A percentile compares a stretch with the other conserved stretches of the same genome.
Conservation (phyloP, 2,113 vertebrate species). For the Nematolebias whitei region DNA sequence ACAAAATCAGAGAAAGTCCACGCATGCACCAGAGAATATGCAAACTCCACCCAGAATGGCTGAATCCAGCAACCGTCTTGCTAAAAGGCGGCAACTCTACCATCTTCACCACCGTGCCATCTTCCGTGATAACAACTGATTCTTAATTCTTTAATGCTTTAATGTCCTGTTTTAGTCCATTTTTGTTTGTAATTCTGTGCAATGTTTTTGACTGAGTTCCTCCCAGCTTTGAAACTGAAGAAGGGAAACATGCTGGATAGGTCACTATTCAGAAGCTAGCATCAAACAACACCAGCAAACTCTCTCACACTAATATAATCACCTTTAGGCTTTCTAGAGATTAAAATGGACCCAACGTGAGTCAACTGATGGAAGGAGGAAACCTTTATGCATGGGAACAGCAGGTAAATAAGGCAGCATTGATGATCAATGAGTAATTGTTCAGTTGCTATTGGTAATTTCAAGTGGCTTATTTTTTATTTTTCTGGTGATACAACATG, state of each 20-base stretch:
- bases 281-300: neutral
- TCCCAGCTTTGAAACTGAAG: neutral
- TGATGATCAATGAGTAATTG: conserved; percentile 23
- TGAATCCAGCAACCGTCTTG: too few relatives aligned
- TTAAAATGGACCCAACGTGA: neutral
- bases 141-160: neutral
- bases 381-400: neutral
- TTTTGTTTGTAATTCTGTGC: neutral
- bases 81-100: too few relatives aligned
- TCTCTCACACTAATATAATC: neutral
- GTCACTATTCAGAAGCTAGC: neutral
- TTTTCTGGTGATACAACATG: neutral
- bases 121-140: neutral
- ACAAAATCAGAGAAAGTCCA: too few relatives aligned
- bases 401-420: neutral
- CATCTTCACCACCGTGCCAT: too few relatives aligned
- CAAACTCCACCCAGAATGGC: too few relatives aligned
- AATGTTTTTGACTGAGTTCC: neutral
- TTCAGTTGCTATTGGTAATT: neutral
- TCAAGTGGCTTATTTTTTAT: neutral
- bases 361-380: neutral
- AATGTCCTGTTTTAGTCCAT: neutral
- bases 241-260: neutral
- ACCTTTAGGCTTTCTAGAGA: neutral
- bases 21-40: too few relatives aligned